phyloP scores from a whole-genome alignment of 2,888 invertebrate species.

The Lumbricus terrestris region DNA sequence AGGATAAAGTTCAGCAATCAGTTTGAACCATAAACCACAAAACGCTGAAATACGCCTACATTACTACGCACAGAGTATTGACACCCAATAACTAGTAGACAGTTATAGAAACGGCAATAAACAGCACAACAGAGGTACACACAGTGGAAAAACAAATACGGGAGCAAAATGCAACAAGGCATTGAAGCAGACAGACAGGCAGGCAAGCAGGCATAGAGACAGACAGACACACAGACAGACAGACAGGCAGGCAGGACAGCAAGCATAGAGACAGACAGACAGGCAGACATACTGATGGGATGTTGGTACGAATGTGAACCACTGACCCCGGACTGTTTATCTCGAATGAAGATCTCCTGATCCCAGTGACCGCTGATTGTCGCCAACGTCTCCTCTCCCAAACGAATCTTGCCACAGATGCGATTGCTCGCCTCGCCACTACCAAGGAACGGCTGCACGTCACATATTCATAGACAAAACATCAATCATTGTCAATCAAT shows the following conservation, averaged over 20 bases:
- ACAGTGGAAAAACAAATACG: too few relatives aligned
- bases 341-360: slow-evolving; percentile 78
- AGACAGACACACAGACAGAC: background rate
- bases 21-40: too few relatives aligned
- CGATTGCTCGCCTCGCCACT: slow-evolving; percentile 82
- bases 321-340: slow-evolving; percentile 67
- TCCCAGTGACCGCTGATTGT: slow-evolving; percentile 90
- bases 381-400: slow-evolving; percentile 83
- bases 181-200: background rate
- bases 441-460: slow-evolving; percentile 87
- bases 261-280: background rate
- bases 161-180: too few relatives aligned
- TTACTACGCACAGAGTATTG: too few relatives aligned
- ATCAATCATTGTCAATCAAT: background rate
- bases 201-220: background rate
- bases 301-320: background rate
- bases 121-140: too few relatives aligned
- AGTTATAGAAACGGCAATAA: too few relatives aligned
- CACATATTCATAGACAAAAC: background rate
- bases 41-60: too few relatives aligned
- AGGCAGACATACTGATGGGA: background rate
- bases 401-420: slow-evolving; percentile 78
- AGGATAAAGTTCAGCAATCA: too few relatives aligned
- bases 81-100: too few relatives aligned
- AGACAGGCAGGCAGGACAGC: too few relatives aligned